Percentiles rank a stretch among this genome's conserved stretches.
These are phyloP conservation scores for Noctua fimbriata DNA, from an alignment of 2,888 invertebrate genomes.

Conservation along the genomic window DNA sequence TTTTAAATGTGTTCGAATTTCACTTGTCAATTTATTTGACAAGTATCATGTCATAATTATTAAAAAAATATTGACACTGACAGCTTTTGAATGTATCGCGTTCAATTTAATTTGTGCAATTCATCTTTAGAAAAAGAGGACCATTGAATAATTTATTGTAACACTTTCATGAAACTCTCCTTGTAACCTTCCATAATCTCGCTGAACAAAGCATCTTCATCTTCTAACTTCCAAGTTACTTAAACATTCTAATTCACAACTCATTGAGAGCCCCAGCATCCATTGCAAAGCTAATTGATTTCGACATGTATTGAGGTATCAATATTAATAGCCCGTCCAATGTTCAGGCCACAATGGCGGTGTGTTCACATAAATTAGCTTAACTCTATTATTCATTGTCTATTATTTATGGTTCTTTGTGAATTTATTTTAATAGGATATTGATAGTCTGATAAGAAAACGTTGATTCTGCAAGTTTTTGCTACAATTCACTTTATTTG, in stretches of 20 bases:
- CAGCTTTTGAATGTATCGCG: not conserved
- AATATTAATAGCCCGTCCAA: slow-evolving; percentile 36
- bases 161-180: not conserved
- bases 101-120: not conserved
- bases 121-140: not conserved
- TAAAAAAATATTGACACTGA: not conserved
- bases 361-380: slow-evolving; percentile 63
- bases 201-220: not conserved
- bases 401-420: slow-evolving; percentile 55
- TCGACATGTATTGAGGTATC: slow-evolving; percentile 35
- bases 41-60: not conserved
- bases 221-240: not conserved
- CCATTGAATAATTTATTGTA: not conserved
- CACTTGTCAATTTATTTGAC: not conserved
- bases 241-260: not conserved
- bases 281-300: slow-evolving; percentile 36
- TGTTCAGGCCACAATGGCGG: slow-evolving; percentile 42
- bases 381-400: slow-evolving; percentile 61
- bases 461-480: slow-evolving; percentile 16
- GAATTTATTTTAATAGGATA: slow-evolving; percentile 38
- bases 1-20: not conserved
- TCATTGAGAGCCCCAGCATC: slow-evolving; percentile 14
- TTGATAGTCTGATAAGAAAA: slow-evolving; percentile 12
- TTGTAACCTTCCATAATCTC: not conserved
- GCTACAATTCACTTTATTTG: not conserved